Percentiles rank a stretch among this genome's conserved stretches.
Evolutionary conservation across 1,140 invertebrate genomes (phyloP).

Genomic region (Hypothenemus hampei): DNA sequence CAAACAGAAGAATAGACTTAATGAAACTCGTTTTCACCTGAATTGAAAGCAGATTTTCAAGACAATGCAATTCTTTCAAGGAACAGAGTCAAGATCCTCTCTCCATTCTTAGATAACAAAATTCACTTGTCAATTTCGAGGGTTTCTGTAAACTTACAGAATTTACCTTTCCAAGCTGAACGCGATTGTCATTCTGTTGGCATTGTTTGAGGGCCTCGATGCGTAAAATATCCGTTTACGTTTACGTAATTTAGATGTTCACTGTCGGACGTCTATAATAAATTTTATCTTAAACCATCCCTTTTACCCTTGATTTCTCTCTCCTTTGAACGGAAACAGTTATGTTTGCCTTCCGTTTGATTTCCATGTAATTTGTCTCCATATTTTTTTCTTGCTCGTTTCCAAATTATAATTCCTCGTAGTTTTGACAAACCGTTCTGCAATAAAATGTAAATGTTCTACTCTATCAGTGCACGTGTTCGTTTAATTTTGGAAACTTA

Average conservation of each 20-base stretch:
- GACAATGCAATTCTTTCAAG: too few relatives aligned
- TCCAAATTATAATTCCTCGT: background rate
- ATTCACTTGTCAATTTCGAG: too few relatives aligned
- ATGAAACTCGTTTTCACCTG: too few relatives aligned
- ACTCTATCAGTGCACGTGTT: background rate
- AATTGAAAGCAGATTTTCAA: too few relatives aligned
- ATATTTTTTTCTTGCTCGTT: background rate
- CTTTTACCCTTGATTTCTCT: background rate
- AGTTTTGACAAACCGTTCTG: background rate
- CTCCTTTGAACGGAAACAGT: background rate
- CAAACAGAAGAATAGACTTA: too few relatives aligned
- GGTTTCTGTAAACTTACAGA: background rate
- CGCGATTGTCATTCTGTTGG: background rate
- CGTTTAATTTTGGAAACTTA: background rate
- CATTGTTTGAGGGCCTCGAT: constrained; percentile 1
- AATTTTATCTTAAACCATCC: background rate
- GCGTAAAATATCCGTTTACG: constrained; percentile 10
- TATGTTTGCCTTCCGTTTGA: background rate
- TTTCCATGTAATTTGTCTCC: background rate
- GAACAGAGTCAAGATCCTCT: too few relatives aligned
- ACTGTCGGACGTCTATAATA: background rate
- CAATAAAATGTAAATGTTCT: background rate
- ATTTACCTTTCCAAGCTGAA: background rate
- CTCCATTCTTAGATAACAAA: too few relatives aligned
- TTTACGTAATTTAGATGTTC: constrained; percentile 7